Evolutionary conservation across 2,113 vertebrate species (phyloP), one percentile per base, ranked within the genome.

Genomic region (Cnemophilus loriae): DNA sequence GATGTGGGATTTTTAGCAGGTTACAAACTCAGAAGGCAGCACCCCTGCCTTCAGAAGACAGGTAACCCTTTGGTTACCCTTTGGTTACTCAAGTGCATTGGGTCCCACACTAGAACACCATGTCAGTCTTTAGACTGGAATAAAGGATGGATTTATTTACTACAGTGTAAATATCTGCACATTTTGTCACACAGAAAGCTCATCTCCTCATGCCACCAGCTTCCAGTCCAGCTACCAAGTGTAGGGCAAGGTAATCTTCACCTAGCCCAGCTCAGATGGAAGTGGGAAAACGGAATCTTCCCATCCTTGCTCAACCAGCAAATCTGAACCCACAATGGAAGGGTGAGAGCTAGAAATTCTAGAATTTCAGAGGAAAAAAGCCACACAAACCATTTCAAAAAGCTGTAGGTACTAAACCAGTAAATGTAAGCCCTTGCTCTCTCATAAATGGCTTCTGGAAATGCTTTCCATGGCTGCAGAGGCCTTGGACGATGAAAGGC

Each of bases 1-100:
- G 64, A 35, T 21, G 57, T 21, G 49, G 44, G 50, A 22, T 32
- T 60, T 95, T 52, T 28, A 68, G 82, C 4, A 19, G 53, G 63
- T 37, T 73, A 53, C 41, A 73, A 46, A 46, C n/a, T 27, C 55
- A 69, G 75, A 68, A 42, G 50, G 70, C 39, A 80, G 55, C 46
- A 69, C 8, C 55, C n/a, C 69, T n/a, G 39, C 13, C 33, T 81
- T 60, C 3, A 81, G 33, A 41, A 50, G 7, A 35, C 0, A 50
- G 22, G 30, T 6, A 47, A 44, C 4, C 10, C 42, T 50, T 41
- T 12, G 46, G 73, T 19, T 26, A 42, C 39, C 6, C 47, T 60
- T 41, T 10, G 59, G 68, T 11, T 56, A 39, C 23, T 27, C 3
- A 7, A 53, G 32, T 9, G 39, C 0, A 0, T 11, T 24, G 14